These are phyloP conservation scores for Murina feae DNA, from an alignment of 2,113 vertebrate genomes.

Conservation along the genomic window DNA sequence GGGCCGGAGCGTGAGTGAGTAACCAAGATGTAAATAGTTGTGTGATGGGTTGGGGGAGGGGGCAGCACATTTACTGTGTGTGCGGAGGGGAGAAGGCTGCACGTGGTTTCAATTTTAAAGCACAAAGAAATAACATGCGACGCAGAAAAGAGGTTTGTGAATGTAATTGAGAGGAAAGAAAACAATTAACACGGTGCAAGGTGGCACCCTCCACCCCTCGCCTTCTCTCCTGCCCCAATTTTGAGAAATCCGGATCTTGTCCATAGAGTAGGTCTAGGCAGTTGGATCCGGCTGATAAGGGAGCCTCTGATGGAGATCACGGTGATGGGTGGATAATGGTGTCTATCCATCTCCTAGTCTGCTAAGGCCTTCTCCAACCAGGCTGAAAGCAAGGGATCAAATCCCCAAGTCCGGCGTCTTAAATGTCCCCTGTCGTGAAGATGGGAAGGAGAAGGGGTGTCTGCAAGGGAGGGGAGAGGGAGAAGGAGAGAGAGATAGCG, in stretches of 20 bases:
- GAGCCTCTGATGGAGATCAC: conserved; percentile 76
- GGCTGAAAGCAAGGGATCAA: conserved; percentile 84
- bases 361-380: conserved; percentile 78
- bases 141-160: conserved; percentile 63
- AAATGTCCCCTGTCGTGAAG: conserved; percentile 77
- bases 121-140: conserved; percentile 73
- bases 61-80: conserved; percentile 42
- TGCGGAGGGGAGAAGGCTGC: conserved; percentile 31
- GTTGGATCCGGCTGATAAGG: conserved; percentile 73
- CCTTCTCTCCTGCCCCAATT: conserved; percentile 47
- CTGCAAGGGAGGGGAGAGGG: conserved; percentile 67
- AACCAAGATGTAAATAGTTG: conserved; percentile 6
- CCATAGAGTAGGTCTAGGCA: conserved; percentile 72
- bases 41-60: conserved; percentile 49
- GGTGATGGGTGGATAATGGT: conserved; percentile 81
- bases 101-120: conserved; percentile 76
- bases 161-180: conserved; percentile 69
- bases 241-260: conserved; percentile 64
- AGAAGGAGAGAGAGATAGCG: neutral
- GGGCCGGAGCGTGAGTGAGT: neutral
- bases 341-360: conserved; percentile 74
- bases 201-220: conserved; percentile 52
- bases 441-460: conserved; percentile 68
- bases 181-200: conserved; percentile 70
- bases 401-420: conserved; percentile 80